These are phyloP conservation scores for Odocoileus virginianus DNA, from an alignment of 2,113 vertebrate species.

Conservation along the genomic window DNA sequence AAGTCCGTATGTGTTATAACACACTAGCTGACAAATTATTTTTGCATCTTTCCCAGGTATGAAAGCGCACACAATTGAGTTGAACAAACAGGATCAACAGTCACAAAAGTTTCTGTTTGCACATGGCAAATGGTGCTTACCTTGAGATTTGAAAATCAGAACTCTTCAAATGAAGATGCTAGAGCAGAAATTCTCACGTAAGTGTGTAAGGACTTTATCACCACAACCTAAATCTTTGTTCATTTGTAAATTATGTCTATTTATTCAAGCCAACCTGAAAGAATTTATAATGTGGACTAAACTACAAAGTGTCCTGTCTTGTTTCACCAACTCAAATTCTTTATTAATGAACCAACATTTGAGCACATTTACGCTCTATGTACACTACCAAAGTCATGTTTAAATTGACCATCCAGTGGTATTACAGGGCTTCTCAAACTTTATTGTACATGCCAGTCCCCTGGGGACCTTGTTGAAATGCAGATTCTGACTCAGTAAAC, in stretches of 20 bases:
- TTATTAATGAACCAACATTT: background rate
- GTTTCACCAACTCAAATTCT: background rate
- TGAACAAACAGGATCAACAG: background rate
- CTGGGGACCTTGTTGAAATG: background rate
- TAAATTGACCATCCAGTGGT: background rate
- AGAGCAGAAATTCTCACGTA: background rate
- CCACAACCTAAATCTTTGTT: background rate
- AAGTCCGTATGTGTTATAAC: background rate
- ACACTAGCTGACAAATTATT: background rate
- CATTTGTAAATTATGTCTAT: background rate
- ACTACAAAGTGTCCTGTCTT: background rate
- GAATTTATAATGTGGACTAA: background rate
- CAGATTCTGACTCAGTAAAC: background rate
- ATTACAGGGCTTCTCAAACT: background rate
- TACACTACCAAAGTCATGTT: background rate
- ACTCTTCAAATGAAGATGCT: background rate
- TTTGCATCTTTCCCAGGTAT: background rate
- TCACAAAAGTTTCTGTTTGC: background rate
- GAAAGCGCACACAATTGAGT: background rate
- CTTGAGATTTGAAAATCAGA: background rate
- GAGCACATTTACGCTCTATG: background rate
- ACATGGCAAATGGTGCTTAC: background rate
- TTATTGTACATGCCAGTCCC: accelerated
- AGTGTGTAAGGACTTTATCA: background rate
- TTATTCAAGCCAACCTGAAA: background rate